Evolutionary conservation across 1,140 invertebrate species (phyloP).

Genomic region (Conopomorpha cramerella): DNA sequence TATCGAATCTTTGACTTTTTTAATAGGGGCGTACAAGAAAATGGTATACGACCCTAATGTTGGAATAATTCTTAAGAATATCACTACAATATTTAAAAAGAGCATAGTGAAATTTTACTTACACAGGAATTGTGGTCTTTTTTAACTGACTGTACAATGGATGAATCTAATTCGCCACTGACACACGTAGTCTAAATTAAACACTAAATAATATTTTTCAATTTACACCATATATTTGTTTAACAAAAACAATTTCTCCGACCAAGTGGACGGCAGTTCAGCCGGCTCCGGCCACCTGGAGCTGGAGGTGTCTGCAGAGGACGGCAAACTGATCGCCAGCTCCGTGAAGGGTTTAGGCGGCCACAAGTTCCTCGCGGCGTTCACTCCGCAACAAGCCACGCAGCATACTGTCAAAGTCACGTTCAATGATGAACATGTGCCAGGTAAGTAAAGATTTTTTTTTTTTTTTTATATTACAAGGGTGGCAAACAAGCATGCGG

Average conservation of each 20-base stretch:
- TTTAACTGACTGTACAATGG: neutral
- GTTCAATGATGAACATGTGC: slow-evolving; percentile 92
- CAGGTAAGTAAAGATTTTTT: slow-evolving; percentile 69
- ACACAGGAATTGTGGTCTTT: neutral
- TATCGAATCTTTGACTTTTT: too few species aligned
- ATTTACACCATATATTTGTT: neutral
- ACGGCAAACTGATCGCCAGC: slow-evolving; percentile 92
- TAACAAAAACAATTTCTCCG: slow-evolving; percentile 2
- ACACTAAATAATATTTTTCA: neutral
- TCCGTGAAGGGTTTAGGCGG: slow-evolving; percentile 91
- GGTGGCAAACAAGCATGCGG: too few species aligned
- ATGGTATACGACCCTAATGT: too few species aligned
- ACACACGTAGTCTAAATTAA: neutral
- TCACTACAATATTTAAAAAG: too few species aligned
- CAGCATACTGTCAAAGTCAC: slow-evolving; percentile 91
- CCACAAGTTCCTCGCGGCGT: slow-evolving; percentile 87
- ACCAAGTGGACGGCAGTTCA: slow-evolving; percentile 87
- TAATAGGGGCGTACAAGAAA: too few species aligned
- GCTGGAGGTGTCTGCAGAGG: slow-evolving; percentile 78
- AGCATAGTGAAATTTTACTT: neutral
- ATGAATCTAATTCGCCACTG: neutral
- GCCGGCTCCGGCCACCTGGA: slow-evolving; percentile 97
- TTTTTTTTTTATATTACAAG: too few species aligned
- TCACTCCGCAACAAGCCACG: slow-evolving; percentile 85
- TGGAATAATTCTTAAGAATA: too few species aligned